These are phyloP conservation scores for Oscheius sp. DNA, from an alignment of 2,888 invertebrate species.

Conservation along the genomic window DNA sequence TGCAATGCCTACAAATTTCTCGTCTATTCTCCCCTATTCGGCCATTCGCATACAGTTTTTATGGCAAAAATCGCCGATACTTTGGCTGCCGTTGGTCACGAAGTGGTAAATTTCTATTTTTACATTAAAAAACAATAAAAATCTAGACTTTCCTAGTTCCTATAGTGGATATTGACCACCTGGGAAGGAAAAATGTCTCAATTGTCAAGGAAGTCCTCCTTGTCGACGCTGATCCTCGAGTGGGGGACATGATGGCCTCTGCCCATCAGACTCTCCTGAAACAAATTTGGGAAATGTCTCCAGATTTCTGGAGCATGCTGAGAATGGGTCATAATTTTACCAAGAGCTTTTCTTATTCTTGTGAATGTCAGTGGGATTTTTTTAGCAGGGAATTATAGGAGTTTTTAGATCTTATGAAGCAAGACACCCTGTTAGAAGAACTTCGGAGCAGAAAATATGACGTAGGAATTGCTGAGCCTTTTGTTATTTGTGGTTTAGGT, in stretches of 20 bases:
- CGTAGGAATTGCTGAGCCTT: constrained; percentile 55
- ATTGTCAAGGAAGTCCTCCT: not conserved
- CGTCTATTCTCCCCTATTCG: constrained; percentile 47
- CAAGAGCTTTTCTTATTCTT: not conserved
- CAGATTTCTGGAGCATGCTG: not conserved
- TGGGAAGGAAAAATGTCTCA: not conserved
- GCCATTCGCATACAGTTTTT: constrained; percentile 47
- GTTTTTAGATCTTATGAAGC: constrained; percentile 33
- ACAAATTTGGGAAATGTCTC: constrained; percentile 7
- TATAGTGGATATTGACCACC: not conserved
- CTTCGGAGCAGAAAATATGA: constrained; percentile 54
- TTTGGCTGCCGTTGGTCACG: constrained; percentile 48
- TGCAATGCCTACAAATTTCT: constrained; percentile 36
- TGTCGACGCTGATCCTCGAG: not conserved
- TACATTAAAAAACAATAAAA: not conserved
- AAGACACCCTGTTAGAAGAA: constrained; percentile 41
- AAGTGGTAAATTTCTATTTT: constrained; percentile 38
- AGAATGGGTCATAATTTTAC: constrained; percentile 1
- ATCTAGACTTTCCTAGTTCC: constrained; percentile 21
- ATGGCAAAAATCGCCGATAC: constrained; percentile 47
- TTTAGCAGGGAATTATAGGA: not conserved
- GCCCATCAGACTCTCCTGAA: not conserved
- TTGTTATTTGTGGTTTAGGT: constrained; percentile 56
- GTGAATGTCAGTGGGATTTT: not conserved
- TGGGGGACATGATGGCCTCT: not conserved